Conservation (phyloP, 1,140 invertebrate species). For the Hetaerina americana region DNA sequence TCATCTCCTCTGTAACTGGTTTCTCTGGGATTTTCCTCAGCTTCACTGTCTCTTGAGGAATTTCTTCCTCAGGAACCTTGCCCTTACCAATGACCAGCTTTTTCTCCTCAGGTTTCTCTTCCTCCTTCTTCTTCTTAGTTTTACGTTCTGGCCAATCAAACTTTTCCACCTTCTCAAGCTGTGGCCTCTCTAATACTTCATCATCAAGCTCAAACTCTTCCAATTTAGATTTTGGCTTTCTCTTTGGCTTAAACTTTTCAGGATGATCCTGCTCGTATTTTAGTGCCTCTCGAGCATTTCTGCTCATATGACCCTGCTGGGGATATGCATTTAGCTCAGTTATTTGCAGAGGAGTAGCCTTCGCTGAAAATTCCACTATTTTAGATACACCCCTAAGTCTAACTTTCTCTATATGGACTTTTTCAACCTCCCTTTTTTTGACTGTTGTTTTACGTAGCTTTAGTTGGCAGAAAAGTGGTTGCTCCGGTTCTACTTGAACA, state of each 20-base stretch:
- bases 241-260: constrained; percentile 27
- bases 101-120: constrained; percentile 29
- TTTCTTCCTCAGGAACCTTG: constrained; percentile 33
- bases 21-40: constrained; percentile 35
- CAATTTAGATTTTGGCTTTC: constrained; percentile 22
- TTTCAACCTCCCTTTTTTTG: constrained; percentile 34
- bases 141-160: constrained; percentile 5
- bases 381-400: constrained; percentile 50
- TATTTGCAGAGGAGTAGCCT: constrained; percentile 23
- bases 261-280: constrained; percentile 44
- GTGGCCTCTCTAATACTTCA: constrained; percentile 24
- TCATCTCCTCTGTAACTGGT: constrained; percentile 25
- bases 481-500: constrained; percentile 27
- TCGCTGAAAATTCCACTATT: constrained; percentile 37
- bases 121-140: constrained; percentile 12
- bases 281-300: constrained; percentile 52
- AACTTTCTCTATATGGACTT: constrained; percentile 42
- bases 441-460: constrained; percentile 45
- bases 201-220: constrained; percentile 34
- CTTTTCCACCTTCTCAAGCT: constrained; percentile 37
- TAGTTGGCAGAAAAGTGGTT: constrained; percentile 41
- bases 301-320: constrained; percentile 43
- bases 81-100: constrained; percentile 34
- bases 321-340: background rate
- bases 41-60: constrained; percentile 34